Conservation (phyloP, 2,888 invertebrate species). For the Sialis fuliginosa region DNA sequence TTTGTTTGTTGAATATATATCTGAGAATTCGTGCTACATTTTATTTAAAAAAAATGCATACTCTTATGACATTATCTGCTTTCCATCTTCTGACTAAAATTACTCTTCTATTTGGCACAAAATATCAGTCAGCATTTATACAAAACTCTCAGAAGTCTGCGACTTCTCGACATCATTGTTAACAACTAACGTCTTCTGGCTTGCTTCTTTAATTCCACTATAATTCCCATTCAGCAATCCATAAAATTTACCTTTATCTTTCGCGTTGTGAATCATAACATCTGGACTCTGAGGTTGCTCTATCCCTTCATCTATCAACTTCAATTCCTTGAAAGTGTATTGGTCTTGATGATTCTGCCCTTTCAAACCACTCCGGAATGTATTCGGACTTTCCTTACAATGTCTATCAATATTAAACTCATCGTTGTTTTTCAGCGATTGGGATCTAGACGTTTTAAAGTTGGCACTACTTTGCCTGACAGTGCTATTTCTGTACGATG, state of each 20-base stretch:
- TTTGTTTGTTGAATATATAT: no score
- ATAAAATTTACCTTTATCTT: no score
- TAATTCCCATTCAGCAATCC: not conserved
- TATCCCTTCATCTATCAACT: not conserved
- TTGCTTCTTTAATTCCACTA: not conserved
- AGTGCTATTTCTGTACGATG: constrained; percentile 24
- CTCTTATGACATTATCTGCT: no score
- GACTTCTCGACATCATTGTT: not conserved
- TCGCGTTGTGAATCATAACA: no score
- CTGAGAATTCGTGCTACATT: no score
- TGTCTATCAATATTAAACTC: not conserved
- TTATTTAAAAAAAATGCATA: no score
- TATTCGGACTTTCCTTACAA: not conserved
- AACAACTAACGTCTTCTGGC: not conserved
- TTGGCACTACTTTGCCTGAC: constrained; percentile 18
- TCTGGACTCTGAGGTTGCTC: not conserved
- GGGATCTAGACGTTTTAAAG: constrained; percentile 28
- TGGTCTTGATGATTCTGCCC: not conserved
- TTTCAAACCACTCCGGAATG: not conserved
- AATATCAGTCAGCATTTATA: no score
- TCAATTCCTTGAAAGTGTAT: not conserved
- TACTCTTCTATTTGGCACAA: no score
- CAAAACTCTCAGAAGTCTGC: no score
- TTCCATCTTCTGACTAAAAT: no score
- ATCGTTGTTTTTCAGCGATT: constrained; percentile 26